Conservation (phyloP, 1,140 invertebrate genomes). For the Temnothorax nylanderi region DNA sequence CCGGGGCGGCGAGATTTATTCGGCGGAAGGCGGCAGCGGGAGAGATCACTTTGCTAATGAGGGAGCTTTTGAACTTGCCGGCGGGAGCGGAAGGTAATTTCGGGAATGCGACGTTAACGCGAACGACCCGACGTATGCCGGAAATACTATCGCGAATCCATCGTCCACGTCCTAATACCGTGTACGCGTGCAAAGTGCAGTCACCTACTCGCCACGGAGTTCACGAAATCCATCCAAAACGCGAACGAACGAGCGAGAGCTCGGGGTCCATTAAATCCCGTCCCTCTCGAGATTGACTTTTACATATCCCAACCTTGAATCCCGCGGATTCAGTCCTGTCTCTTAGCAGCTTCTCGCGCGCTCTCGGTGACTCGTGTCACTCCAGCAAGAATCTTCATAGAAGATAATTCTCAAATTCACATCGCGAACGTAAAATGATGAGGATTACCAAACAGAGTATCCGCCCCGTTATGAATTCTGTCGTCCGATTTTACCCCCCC, state of each 20-base stretch:
- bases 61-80: conserved; percentile 49
- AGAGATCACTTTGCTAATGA: conserved; percentile 54
- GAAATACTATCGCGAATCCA: background rate
- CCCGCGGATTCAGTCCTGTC: conserved; percentile 20
- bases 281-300: conserved; percentile 38
- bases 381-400: background rate
- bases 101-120: conserved; percentile 20
- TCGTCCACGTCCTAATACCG: background rate
- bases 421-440: background rate
- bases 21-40: conserved; percentile 7
- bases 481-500: background rate
- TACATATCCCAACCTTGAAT: conserved; percentile 37
- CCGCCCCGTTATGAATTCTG: background rate
- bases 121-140: background rate
- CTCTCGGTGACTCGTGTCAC: conserved; percentile 8
- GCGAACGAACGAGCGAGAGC: background rate
- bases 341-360: background rate
- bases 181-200: conserved; percentile 5
- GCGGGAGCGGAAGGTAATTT: conserved; percentile 13
- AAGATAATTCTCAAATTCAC: conserved; percentile 21
- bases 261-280: conserved; percentile 36
- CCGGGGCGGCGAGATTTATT: conserved; percentile 22
- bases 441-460: background rate
- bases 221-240: conserved; percentile 13
- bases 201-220: background rate